Conservation (phyloP, 1,140 invertebrate genomes). For the Physella acuta region DNA sequence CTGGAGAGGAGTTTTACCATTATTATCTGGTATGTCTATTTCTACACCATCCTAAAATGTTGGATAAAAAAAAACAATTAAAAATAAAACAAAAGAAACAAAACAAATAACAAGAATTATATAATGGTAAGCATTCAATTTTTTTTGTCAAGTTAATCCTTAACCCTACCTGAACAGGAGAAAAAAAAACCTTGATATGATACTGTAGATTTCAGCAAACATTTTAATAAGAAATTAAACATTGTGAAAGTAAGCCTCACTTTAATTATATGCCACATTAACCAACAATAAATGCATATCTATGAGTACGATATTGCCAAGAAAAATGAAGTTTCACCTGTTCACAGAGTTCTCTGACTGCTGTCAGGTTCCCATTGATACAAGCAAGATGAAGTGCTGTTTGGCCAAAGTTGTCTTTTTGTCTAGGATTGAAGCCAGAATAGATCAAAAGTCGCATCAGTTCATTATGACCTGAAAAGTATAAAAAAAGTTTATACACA, state of each 20-base stretch:
- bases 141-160: no score
- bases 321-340: slow-evolving; percentile 69
- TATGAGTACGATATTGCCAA: no score
- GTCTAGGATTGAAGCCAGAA: slow-evolving; percentile 82
- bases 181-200: no score
- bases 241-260: not conserved
- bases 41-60: slow-evolving; percentile 80
- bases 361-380: slow-evolving; percentile 83
- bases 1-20: slow-evolving; percentile 86
- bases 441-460: slow-evolving; percentile 86
- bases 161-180: no score
- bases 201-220: no score
- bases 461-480: slow-evolving; percentile 81
- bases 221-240: no score
- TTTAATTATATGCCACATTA: not conserved
- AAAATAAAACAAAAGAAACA: no score
- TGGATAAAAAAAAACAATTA: no score
- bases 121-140: no score
- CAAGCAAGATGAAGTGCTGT: slow-evolving; percentile 91
- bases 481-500: no score
- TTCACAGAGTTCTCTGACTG: slow-evolving; percentile 68
- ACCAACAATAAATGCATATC: not conserved
- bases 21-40: slow-evolving; percentile 82
- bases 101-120: no score
- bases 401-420: slow-evolving; percentile 88